A percentile compares a stretch with the other conserved stretches of the same genome.
phyloP scores from a whole-genome alignment of 2,888 invertebrate genomes.

The Erebia epiphron region DNA sequence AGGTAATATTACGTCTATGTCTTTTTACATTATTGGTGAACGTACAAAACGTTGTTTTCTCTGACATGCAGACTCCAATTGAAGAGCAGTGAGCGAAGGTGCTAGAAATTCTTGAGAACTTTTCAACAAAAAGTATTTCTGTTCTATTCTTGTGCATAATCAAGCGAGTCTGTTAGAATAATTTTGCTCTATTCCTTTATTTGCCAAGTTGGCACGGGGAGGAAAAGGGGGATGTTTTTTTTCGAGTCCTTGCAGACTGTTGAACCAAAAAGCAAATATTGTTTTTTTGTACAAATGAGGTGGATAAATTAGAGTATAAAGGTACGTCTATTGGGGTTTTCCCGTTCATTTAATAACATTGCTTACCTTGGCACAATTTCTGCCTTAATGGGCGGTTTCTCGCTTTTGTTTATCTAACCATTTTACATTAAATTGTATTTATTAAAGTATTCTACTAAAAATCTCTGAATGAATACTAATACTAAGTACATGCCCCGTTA shows the following conservation, averaged over 20 bases:
- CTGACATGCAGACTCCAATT: no score
- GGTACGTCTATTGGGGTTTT: constrained; percentile 28
- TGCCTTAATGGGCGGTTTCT: constrained; percentile 3
- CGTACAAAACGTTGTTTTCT: no score
- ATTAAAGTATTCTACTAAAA: no score
- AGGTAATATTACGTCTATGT: no score
- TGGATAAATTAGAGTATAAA: constrained; percentile 35
- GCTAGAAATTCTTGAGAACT: no score
- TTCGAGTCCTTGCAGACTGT: constrained; percentile 34
- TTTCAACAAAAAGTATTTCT: no score
- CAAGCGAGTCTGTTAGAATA: constrained; percentile 34
- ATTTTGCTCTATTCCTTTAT: constrained; percentile 35
- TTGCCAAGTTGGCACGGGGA: constrained; percentile 30
- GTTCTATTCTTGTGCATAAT: constrained; percentile 2
- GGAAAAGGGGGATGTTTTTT: constrained; percentile 40
- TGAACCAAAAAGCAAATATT: constrained; percentile 37
- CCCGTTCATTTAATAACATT: constrained; percentile 31
- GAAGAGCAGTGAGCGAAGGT: no score
- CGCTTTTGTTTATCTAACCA: constrained; percentile 1
- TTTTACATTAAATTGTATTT: neutral
- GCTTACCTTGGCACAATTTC: constrained; percentile 13
- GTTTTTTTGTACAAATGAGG: constrained; percentile 33
- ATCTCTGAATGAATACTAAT: no score
- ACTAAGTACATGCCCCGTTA: no score
- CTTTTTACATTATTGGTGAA: no score